phyloP scores from a whole-genome alignment of 2,113 vertebrate genomes.

The Phaethornis superciliosus region DNA sequence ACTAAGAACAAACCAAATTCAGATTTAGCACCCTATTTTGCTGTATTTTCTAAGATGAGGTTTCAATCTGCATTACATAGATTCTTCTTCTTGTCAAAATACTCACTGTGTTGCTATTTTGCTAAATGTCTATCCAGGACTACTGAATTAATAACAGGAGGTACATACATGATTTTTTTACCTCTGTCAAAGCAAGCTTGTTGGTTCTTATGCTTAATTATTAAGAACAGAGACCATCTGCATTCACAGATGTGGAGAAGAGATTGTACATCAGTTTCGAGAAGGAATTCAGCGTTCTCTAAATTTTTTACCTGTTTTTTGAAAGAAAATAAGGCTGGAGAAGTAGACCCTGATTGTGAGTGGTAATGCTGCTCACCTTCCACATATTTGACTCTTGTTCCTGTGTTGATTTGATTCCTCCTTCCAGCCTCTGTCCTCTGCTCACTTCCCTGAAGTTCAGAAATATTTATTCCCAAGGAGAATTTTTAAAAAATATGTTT shows the following conservation, averaged over 20 bases:
- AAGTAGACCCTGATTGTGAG: neutral
- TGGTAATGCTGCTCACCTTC: neutral
- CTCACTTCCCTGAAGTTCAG: neutral
- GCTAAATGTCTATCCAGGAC: neutral
- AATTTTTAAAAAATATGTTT: neutral
- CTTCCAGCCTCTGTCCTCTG: neutral
- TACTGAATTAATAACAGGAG: neutral
- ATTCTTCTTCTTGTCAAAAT: neutral
- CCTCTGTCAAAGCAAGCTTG: neutral
- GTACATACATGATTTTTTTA: neutral
- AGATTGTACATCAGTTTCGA: neutral
- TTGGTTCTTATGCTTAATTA: neutral
- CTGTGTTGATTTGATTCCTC: neutral
- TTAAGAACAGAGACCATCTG: conserved; percentile 44
- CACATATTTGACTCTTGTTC: accelerated
- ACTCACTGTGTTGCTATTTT: neutral
- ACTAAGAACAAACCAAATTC: neutral
- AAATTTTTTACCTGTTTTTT: neutral
- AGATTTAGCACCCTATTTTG: neutral
- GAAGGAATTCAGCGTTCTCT: neutral
- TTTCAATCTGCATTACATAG: neutral
- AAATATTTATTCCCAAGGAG: neutral
- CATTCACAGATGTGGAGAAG: conserved; percentile 20
- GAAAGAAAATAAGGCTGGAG: neutral
- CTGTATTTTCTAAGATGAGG: neutral